Conservation (phyloP, 2,113 vertebrate species). For the Mobula hypostoma region DNA sequence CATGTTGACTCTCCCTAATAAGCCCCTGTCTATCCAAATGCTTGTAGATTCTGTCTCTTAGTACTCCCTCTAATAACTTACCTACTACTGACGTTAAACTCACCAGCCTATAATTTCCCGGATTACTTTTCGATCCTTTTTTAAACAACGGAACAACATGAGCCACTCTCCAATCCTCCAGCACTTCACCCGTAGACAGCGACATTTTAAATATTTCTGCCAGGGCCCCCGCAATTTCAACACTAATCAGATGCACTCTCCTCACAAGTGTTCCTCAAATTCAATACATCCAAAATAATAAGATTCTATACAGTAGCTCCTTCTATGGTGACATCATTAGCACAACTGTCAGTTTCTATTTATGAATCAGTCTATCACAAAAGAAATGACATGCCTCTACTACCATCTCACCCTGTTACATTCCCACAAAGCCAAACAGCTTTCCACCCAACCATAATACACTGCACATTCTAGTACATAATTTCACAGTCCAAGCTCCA, state of each 20-base stretch:
- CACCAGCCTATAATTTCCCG: no score
- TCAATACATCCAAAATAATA: not conserved
- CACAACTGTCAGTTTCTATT: slow-evolving; percentile 41
- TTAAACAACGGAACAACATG: no score
- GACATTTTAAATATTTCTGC: no score
- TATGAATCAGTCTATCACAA: slow-evolving; percentile 37
- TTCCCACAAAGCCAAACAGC: slow-evolving; percentile 36
- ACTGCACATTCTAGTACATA: not conserved
- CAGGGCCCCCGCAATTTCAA: no score
- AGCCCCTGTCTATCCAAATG: no score
- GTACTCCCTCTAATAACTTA: no score
- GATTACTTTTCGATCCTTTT: no score
- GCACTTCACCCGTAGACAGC: no score
- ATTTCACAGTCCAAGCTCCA: not conserved
- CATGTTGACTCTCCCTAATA: no score
- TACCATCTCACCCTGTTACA: not conserved
- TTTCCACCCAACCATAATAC: not conserved
- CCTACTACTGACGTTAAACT: no score
- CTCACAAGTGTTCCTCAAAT: slow-evolving; percentile 31
- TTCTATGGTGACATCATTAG: slow-evolving; percentile 39
- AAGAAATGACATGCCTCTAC: not conserved
- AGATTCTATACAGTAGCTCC: slow-evolving; percentile 39
- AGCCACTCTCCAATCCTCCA: no score
- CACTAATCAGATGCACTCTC: not conserved
- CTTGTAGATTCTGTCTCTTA: no score